A percentile compares a stretch with the other conserved stretches of the same genome.
Evolutionary conservation across 2,888 invertebrate species (phyloP).

Genomic region (Alitta virens): DNA sequence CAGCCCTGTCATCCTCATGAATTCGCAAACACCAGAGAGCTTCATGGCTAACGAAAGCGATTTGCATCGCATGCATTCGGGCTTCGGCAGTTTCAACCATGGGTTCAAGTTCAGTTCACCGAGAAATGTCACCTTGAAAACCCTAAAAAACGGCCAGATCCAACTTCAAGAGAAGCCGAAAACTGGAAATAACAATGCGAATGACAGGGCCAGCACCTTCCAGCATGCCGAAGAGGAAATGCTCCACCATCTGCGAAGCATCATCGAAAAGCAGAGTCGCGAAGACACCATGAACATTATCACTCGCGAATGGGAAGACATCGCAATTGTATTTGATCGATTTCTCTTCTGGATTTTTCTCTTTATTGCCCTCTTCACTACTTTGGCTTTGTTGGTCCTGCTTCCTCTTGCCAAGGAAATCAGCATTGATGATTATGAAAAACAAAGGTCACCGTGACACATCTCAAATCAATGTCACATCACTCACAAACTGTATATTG

Average conservation of each 20-base stretch:
- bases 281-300: constrained; percentile 35
- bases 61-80: background rate
- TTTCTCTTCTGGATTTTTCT: constrained; percentile 61
- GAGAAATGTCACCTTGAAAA: constrained; percentile 9
- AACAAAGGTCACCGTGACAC: no score
- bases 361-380: constrained; percentile 58
- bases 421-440: constrained; percentile 25
- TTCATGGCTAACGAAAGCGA: background rate
- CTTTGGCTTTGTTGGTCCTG: constrained; percentile 58
- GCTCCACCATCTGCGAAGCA: constrained; percentile 38
- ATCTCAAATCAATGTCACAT: no score
- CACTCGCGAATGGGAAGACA: constrained; percentile 53
- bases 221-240: constrained; percentile 38
- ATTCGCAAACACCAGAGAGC: background rate
- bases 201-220: background rate
- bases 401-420: constrained; percentile 54
- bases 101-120: constrained; percentile 6
- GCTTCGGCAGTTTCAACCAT: constrained; percentile 13
- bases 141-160: constrained; percentile 5
- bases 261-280: constrained; percentile 41
- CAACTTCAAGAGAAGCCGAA: background rate
- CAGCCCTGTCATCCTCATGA: background rate
- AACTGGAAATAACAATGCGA: background rate
- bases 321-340: constrained; percentile 60
- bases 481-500: no score